Base-by-base conservation (phyloP, 2,888 invertebrate species). In the Deilephila elpenor region DNA sequence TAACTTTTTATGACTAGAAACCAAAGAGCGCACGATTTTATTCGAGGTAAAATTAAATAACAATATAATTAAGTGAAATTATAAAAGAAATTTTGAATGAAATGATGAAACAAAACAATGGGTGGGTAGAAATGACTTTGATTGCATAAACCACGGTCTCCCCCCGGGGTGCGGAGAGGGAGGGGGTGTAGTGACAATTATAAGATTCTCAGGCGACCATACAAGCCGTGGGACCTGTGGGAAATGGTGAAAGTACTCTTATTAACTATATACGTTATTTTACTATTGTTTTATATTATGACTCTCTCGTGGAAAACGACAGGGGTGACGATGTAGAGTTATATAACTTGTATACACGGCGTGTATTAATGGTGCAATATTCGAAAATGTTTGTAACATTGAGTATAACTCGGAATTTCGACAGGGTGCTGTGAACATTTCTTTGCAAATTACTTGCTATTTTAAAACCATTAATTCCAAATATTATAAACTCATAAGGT, bases 171-270 rank as follows among this genome's bases (percentile, higher is more conserved):
- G 14, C 17, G 25, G 29, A 25, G 60, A 29, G 29, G 29, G 60
- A 5, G n/a, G 56, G 56, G n/a, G 19, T n/a, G 56, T 60, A 8
- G 60, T 17, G 60, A 60, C 29, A 60, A 60, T 60, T 29, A 60
- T 8, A 29, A 17, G 44, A 75, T 78, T 84, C 86, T 75, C 78
- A 79, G 71, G 44, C n/a, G 51, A 51, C 6, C 44, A 44, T 64
- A 37, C 19, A 56, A 56, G 56, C n/a, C 56, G 64, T 20, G 53
- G 62, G 29, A 78, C 74, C 74, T 20, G 74, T 79, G 80, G 76
- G 79, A 78, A 7, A 44, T 72, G 74, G 79, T 76, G 81, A 81
- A 81, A 81, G 81, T 79, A 76, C 77, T 75, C 73, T 75, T 72
- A 76, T 74, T 77, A 74, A 74, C 29, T 44, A 73, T 59, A 70